Percentiles rank a stretch among this genome's conserved stretches.
Evolutionary conservation across 2,113 vertebrate genomes (phyloP).

Genomic region (Mohoua ochrocephala): DNA sequence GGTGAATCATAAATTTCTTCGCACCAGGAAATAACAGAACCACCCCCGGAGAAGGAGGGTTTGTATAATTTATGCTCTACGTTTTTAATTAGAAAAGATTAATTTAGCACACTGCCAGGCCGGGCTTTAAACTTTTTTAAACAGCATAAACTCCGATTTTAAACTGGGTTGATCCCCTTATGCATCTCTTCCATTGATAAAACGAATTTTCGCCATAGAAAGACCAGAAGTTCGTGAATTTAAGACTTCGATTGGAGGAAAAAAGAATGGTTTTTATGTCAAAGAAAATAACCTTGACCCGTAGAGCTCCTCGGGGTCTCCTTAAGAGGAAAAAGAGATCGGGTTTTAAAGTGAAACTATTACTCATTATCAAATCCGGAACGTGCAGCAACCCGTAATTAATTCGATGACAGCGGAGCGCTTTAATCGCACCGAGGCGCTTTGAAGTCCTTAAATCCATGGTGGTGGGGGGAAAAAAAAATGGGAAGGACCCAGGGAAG

Average conservation of each 20-base stretch:
- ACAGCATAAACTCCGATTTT: not conserved
- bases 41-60: not conserved
- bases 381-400: not conserved
- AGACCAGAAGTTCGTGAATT: not conserved
- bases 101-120: not conserved
- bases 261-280: not conserved
- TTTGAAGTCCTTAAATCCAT: not conserved
- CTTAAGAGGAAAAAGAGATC: not conserved
- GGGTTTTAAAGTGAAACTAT: not conserved
- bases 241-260: not conserved
- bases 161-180: not conserved
- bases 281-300: not conserved
- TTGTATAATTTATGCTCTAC: not conserved
- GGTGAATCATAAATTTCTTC: not conserved
- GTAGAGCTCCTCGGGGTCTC: not conserved
- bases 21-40: not conserved
- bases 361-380: not conserved
- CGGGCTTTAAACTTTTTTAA: not conserved
- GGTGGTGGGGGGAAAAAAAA: not conserved
- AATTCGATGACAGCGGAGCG: not conserved
- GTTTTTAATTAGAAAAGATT: not conserved
- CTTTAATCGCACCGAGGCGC: not conserved
- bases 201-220: not conserved
- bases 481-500: not conserved
- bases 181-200: not conserved